Conservation (phyloP, 2,113 vertebrate species). For the Polyodon spathula region DNA sequence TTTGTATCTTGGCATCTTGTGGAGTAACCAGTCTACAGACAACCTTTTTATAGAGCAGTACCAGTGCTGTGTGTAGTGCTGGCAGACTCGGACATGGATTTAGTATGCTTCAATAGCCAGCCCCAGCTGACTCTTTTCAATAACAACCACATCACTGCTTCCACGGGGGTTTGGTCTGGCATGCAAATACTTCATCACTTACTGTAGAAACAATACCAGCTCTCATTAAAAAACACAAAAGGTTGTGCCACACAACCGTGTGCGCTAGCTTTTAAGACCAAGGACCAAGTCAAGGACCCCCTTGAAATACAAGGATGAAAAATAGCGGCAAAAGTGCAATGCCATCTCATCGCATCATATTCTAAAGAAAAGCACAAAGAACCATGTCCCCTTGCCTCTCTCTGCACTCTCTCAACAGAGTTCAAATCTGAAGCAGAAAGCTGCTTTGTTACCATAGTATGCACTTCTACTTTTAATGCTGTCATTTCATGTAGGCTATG, state of each 20-base stretch:
- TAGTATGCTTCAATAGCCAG: too few species aligned
- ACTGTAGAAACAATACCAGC: slow-evolving; percentile 25
- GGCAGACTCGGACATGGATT: too few species aligned
- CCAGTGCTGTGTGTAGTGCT: too few species aligned
- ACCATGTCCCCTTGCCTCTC: slow-evolving; percentile 41
- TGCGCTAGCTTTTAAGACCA: slow-evolving; percentile 75
- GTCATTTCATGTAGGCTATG: slow-evolving; percentile 77
- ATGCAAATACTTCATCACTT: slow-evolving; percentile 21
- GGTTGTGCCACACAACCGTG: slow-evolving; percentile 47
- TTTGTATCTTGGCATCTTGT: too few species aligned
- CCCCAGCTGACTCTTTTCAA: too few species aligned
- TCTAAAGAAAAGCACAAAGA: slow-evolving; percentile 41
- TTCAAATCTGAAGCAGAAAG: slow-evolving; percentile 58
- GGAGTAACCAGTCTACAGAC: too few species aligned
- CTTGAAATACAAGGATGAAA: slow-evolving; percentile 61
- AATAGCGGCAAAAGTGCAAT: slow-evolving; percentile 54
- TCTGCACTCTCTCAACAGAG: slow-evolving; percentile 22
- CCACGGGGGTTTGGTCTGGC: background rate
- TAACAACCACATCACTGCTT: too few species aligned
- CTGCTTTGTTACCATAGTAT: slow-evolving; percentile 73
- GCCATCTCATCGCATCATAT: slow-evolving; percentile 68
- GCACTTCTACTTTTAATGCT: slow-evolving; percentile 76
- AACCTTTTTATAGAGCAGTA: too few species aligned
- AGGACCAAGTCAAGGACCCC: slow-evolving; percentile 65
- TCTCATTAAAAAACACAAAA: slow-evolving; percentile 51